Conservation (phyloP, 1,140 invertebrate genomes). For the Diabrotica undecimpunctata region DNA sequence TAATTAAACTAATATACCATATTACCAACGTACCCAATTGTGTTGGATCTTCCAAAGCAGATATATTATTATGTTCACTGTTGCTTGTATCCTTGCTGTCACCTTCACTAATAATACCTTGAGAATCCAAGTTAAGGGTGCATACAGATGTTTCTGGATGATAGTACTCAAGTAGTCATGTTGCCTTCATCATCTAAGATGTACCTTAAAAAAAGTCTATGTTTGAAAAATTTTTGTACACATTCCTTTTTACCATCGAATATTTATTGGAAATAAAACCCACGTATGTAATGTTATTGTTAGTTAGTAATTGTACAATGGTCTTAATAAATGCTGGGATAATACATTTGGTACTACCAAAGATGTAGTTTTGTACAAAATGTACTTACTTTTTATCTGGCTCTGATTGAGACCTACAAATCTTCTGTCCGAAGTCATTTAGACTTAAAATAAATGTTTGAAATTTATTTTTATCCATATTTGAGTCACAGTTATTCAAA, state of each 20-base stretch:
- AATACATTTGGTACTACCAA: neutral
- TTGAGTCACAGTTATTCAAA: neutral
- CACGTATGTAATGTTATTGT: too few species aligned
- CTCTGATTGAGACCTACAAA: constrained; percentile 40
- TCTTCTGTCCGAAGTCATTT: constrained; percentile 41
- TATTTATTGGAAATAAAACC: too few species aligned
- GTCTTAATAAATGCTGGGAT: too few species aligned
- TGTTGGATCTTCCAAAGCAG: constrained; percentile 27
- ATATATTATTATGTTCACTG: constrained; percentile 25
- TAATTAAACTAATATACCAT: too few species aligned
- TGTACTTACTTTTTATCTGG: constrained; percentile 37
- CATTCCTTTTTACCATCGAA: neutral
- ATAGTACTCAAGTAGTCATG: constrained; percentile 34
- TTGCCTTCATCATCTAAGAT: constrained; percentile 39
- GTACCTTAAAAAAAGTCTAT: constrained; percentile 31
- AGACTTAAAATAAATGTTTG: constrained; percentile 40
- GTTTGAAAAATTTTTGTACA: neutral
- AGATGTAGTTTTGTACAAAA: neutral
- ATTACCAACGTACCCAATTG: constrained; percentile 28
- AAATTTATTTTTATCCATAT: constrained; percentile 32
- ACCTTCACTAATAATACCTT: constrained; percentile 27
- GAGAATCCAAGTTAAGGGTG: constrained; percentile 22
- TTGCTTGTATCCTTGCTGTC: constrained; percentile 24
- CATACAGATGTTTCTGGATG: constrained; percentile 21
- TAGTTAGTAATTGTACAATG: too few species aligned